phyloP scores from a whole-genome alignment of 2,113 vertebrate species.

The Microcebus murinus region DNA sequence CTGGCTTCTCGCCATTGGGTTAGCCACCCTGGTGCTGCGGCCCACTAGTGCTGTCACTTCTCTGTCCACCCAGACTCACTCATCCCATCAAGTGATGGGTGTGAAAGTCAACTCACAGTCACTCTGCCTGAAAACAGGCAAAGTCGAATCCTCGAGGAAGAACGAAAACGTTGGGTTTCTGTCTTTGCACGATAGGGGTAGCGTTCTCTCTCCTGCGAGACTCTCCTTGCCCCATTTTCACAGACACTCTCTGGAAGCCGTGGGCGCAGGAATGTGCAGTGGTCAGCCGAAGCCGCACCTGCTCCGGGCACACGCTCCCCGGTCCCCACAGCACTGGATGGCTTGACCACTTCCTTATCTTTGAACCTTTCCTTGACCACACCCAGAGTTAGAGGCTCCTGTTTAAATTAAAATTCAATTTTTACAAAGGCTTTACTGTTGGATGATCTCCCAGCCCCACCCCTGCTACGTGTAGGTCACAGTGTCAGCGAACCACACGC shows the following conservation, averaged over 20 bases:
- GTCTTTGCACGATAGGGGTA: background rate
- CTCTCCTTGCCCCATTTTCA: background rate
- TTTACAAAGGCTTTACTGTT: background rate
- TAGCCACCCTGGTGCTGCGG: fast-evolving
- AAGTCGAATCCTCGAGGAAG: background rate
- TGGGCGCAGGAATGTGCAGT: background rate
- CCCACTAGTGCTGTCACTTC: too few species aligned
- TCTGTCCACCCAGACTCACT: background rate
- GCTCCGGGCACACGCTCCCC: background rate
- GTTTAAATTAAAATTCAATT: background rate
- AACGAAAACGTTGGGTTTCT: background rate
- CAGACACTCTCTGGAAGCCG: fast-evolving
- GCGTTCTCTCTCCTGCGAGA: background rate
- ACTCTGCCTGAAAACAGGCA: background rate
- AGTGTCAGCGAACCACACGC: fast-evolving
- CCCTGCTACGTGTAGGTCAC: background rate
- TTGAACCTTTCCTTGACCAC: background rate
- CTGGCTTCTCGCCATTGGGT: too few species aligned
- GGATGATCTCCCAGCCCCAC: background rate
- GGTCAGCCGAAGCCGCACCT: too few species aligned
- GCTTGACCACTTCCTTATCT: background rate
- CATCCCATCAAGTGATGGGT: background rate
- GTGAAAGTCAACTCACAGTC: too few species aligned
- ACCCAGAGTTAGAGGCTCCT: background rate
- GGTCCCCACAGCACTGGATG: fast-evolving